Base-by-base conservation (phyloP, 1,140 invertebrate species). In the Aphis gossypii region DNA sequence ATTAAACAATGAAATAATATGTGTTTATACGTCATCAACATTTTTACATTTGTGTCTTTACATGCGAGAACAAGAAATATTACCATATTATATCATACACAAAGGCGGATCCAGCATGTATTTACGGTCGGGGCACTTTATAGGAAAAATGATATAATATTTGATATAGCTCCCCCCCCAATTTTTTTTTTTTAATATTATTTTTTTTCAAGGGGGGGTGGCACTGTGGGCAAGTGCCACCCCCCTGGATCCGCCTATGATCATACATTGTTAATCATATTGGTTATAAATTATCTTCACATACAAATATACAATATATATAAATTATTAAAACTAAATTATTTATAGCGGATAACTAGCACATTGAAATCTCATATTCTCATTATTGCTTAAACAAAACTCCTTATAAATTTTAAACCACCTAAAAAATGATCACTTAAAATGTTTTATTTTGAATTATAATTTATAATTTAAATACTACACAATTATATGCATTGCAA, bases 321-420 rank as follows among this genome's bases (percentile, higher is more conserved):
- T 3, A 11, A 60, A 60, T 30, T 25, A 30, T 60, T 30, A 60
- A 30, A 4, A 60, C 30, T 30, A 11, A 30, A 30, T 11, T 11
- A 14, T 68, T 68, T 68, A 30, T 60, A 41, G 38, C 38, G 38
- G 38, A 41, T 41, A 41, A 41, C 38, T 41, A 41, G 38, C 38
- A 30, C 25, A 60, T 41, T 5, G 11, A 4, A 14, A 76, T n/a
- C 14, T n/a, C n/a, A 76, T n/a, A 14, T 35, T n/a, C 14, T n/a
- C n/a, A 76, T n/a, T 76, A 76, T 76, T 76, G 60, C 60, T n/a
- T 76, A 76, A n/a, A 68, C 30, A 68, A 68, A 68, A 68, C 60
- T n/a, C 60, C 60, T 68, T 68, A 68, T 5, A 68, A 18, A 68
- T 68, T n/a, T 68, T 1, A n/a, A 68, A 68, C 30, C 25, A 9